These are phyloP conservation scores for Neopelma chrysocephalum DNA, from an alignment of 2,797 vertebrate genomes.

Conservation along the genomic window DNA sequence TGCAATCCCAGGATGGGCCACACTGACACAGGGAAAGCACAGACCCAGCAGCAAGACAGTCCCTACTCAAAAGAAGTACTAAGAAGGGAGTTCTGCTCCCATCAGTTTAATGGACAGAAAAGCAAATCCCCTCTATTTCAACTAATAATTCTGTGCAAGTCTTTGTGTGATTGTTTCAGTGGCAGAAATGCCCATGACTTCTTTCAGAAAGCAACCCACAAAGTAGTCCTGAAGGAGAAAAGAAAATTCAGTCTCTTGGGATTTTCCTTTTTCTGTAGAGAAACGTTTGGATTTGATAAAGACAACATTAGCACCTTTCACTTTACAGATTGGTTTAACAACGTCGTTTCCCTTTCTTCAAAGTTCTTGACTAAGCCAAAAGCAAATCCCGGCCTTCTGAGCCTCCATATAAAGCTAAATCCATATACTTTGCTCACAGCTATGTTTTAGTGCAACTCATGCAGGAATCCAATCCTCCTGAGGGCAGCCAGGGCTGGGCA, in stretches of 20 bases:
- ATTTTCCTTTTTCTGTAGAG: not conserved
- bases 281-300: rapidly evolving
- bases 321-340: not conserved
- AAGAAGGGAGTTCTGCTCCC: not conserved
- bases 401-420: not conserved
- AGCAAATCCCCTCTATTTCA: not conserved
- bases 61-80: not conserved
- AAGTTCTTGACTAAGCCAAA: not conserved
- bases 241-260: not conserved
- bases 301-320: not conserved
- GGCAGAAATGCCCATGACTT: not conserved
- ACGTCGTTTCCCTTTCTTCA: rapidly evolving
- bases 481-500: not conserved
- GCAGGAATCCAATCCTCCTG: not conserved
- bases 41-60: not conserved
- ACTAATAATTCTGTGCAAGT: not conserved
- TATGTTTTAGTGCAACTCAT: not conserved
- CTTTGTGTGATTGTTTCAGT: not conserved
- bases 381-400: not conserved
- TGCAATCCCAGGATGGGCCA: not conserved
- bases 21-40: not conserved
- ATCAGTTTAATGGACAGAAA: not conserved
- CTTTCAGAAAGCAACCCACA: not conserved
- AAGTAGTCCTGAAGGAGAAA: not conserved
- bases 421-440: not conserved